These are phyloP conservation scores for Anhinga anhinga DNA, from an alignment of 2,113 vertebrate species.

Conservation along the genomic window DNA sequence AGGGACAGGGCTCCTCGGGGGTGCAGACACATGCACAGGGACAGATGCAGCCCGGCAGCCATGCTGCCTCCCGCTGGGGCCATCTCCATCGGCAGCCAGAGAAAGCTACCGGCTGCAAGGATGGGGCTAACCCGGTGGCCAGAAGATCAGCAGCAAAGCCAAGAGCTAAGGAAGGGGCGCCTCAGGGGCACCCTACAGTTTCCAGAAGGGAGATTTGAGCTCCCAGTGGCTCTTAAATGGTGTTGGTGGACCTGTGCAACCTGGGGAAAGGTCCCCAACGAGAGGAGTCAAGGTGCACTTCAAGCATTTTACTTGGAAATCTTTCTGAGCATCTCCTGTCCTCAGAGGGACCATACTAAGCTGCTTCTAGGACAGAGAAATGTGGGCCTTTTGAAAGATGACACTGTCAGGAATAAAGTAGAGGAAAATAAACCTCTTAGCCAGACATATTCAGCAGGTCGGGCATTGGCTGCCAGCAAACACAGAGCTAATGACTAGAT, in stretches of 20 bases:
- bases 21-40: rapidly evolving
- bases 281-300: neutral
- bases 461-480: neutral
- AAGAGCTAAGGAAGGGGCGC: neutral
- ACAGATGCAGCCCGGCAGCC: neutral
- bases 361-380: neutral
- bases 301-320: neutral
- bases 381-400: neutral
- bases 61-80: rapidly evolving
- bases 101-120: neutral
- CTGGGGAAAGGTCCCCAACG: rapidly evolving
- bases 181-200: neutral
- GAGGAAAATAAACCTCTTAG: slow-evolving; percentile 34
- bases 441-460: slow-evolving; percentile 15
- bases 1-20: neutral
- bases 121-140: neutral
- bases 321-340: neutral
- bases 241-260: neutral
- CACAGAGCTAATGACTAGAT: neutral
- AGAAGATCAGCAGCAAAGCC: neutral
- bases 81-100: rapidly evolving
- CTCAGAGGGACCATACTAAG: neutral
- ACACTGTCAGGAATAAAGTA: neutral
- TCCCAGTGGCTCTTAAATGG: neutral
- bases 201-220: neutral